phyloP scores from a whole-genome alignment of 1,140 invertebrate genomes.

The Aethina tumida region DNA sequence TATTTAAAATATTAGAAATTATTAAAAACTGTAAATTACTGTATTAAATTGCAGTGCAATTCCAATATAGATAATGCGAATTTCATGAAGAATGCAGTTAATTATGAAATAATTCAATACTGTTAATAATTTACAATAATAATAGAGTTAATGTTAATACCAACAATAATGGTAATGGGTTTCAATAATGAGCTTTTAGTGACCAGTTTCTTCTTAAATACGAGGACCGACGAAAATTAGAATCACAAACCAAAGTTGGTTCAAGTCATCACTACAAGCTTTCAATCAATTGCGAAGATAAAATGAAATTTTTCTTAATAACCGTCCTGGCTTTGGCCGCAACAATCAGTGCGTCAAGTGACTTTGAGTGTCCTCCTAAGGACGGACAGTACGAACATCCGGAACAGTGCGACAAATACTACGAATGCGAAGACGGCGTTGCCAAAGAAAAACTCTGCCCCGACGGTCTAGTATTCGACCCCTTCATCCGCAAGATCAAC shows the following conservation, averaged over 20 bases:
- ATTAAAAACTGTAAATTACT: no score
- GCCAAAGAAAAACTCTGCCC: conserved; percentile 68
- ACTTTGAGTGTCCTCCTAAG: conserved; percentile 65
- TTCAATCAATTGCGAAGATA: not conserved
- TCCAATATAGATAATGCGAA: no score
- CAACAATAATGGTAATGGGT: no score
- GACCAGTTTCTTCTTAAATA: conserved; percentile 8
- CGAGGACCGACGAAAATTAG: not conserved
- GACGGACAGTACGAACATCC: conserved; percentile 70
- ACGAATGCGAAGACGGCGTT: conserved; percentile 64
- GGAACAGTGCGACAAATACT: conserved; percentile 77
- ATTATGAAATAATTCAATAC: no score
- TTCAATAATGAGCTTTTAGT: no score
- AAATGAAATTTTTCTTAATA: conserved; percentile 4
- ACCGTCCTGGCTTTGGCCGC: not conserved
- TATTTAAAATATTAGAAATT: no score
- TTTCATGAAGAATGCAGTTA: no score
- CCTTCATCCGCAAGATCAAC: conserved; percentile 69
- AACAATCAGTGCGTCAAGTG: conserved; percentile 16
- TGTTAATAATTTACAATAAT: no score
- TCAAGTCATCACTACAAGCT: conserved; percentile 1
- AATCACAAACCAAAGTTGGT: conserved; percentile 2
- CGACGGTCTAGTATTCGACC: conserved; percentile 80
- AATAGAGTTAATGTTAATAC: no score
- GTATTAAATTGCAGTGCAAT: no score